phyloP scores from a whole-genome alignment of 2,888 invertebrate genomes.

The Xylophagus ater region DNA sequence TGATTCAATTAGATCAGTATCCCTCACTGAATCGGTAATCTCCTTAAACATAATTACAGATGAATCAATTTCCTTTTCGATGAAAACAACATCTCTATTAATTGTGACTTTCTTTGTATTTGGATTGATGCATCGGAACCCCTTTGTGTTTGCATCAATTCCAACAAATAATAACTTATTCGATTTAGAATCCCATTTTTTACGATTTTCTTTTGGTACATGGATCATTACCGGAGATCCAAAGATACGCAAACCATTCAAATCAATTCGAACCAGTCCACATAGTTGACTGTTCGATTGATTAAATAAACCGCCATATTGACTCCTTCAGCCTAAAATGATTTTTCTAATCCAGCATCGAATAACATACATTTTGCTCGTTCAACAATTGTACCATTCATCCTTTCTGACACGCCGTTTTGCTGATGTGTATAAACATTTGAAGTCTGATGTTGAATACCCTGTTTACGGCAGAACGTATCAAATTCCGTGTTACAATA shows the following conservation, averaged over 20 bases:
- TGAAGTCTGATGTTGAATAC: background rate
- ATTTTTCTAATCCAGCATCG: background rate
- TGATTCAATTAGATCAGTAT: too few relatives aligned
- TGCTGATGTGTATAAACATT: constrained; percentile 6
- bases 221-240: constrained; percentile 23
- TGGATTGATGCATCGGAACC: constrained; percentile 18
- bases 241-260: background rate
- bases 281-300: background rate
- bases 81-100: constrained; percentile 12
- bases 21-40: too few relatives aligned
- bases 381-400: constrained; percentile 4
- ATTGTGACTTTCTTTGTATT: constrained; percentile 5
- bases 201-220: constrained; percentile 26
- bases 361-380: constrained; percentile 5
- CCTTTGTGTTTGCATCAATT: constrained; percentile 25
- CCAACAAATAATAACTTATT: constrained; percentile 28
- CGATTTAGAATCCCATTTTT: constrained; percentile 27
- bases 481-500: constrained; percentile 8
- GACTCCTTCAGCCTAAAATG: constrained; percentile 4
- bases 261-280: background rate
- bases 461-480: background rate
- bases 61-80: too few relatives aligned
- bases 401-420: constrained; percentile 4
- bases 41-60: too few relatives aligned
- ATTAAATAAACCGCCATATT: background rate